phyloP scores from a whole-genome alignment of 2,888 invertebrate species.

The Tigriopus californicus region DNA sequence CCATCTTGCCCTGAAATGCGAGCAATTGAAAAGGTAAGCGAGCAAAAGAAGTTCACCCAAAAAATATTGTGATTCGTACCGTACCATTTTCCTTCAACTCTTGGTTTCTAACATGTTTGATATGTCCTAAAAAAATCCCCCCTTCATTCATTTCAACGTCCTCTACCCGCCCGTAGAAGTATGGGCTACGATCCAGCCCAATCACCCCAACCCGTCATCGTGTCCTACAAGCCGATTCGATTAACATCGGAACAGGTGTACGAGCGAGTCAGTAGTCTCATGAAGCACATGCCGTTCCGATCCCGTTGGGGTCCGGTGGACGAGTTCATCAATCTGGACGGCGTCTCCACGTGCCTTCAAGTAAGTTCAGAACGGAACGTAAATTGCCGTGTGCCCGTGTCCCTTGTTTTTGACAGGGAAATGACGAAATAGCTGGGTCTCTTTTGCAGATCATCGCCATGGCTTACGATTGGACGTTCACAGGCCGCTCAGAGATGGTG shows the following conservation, averaged over 20 bases:
- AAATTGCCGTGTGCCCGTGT: no score
- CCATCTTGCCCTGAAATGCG: constrained; percentile 61
- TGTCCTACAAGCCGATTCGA: constrained; percentile 35
- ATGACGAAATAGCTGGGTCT: no score
- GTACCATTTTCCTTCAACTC: no score
- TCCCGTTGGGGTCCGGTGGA: constrained; percentile 76
- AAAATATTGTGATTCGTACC: no score
- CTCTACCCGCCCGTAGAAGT: constrained; percentile 19
- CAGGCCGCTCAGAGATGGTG: constrained; percentile 48
- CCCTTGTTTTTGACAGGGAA: no score
- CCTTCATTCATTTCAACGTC: no score
- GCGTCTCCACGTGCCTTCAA: constrained; percentile 50
- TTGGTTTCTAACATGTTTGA: no score
- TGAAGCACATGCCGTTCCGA: constrained; percentile 51
- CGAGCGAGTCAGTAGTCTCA: constrained; percentile 60
- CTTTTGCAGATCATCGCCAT: constrained; percentile 40
- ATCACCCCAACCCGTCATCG: background rate
- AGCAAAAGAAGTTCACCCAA: no score
- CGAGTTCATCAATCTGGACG: constrained; percentile 62
- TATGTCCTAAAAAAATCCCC: no score
- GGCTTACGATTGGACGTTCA: constrained; percentile 6
- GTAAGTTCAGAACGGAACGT: no score
- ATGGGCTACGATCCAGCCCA: background rate
- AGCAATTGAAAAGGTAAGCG: constrained; percentile 33
- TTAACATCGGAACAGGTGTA: constrained; percentile 57